A percentile compares a stretch with the other conserved stretches of the same genome.
Evolutionary conservation across 2,113 vertebrate species (phyloP).

Genomic region (Petrocephalus zakoni): DNA sequence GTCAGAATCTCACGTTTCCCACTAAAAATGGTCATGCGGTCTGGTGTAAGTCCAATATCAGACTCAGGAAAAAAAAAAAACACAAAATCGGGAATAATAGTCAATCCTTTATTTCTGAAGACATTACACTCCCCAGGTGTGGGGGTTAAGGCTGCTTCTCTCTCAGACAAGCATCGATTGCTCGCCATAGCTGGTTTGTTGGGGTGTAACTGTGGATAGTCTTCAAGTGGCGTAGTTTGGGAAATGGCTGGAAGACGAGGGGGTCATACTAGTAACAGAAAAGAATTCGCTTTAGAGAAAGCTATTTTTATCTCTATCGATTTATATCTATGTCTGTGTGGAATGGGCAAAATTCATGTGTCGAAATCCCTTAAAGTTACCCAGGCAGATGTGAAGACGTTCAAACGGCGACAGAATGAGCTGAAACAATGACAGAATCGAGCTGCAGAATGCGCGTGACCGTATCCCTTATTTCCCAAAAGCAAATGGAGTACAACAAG

Average conservation of each 20-base stretch:
- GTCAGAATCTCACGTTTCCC: not conserved
- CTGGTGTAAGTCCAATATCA: not conserved
- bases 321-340: slow-evolving; percentile 1
- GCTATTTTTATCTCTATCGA: not conserved
- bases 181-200: not conserved
- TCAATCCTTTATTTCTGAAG: not conserved
- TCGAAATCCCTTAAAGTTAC: not conserved
- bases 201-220: not conserved
- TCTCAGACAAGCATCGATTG: not conserved
- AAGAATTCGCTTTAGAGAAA: not conserved
- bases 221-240: not conserved
- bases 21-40: not conserved
- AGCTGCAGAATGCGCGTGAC: not conserved
- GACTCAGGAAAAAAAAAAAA: not conserved
- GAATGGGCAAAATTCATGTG: not conserved
- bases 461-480: not conserved
- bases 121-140: not conserved
- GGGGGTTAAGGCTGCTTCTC: not conserved
- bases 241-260: not conserved
- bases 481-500: not conserved
- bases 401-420: not conserved
- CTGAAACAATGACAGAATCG: not conserved
- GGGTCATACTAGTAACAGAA: not conserved
- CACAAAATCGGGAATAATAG: not conserved
- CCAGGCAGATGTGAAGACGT: not conserved